Evolutionary conservation across 1,140 invertebrate genomes (phyloP).

Genomic region (Hormaphis cornu): DNA sequence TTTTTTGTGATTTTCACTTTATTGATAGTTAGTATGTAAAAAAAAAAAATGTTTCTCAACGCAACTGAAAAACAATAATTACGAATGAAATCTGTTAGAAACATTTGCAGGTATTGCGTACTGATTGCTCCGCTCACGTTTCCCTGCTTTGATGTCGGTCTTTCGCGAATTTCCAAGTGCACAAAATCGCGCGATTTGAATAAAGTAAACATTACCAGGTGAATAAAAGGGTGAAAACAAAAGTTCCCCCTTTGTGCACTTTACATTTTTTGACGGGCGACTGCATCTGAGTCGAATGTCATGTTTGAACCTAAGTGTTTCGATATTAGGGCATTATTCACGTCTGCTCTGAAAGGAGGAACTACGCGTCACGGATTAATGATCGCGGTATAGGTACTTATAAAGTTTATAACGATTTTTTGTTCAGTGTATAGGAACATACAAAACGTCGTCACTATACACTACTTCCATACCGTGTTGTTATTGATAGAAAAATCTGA

Average conservation of each 20-base stretch:
- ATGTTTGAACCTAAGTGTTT: neutral
- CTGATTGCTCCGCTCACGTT: neutral
- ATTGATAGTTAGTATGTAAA: neutral
- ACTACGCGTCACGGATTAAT: too few species aligned
- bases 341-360: too few species aligned
- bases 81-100: neutral
- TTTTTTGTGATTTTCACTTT: too few species aligned
- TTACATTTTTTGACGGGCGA: neutral
- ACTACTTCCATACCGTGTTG: too few species aligned
- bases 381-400: too few species aligned
- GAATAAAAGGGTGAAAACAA: neutral
- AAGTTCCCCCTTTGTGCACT: neutral
- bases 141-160: neutral
- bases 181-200: neutral
- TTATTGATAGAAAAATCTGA: too few species aligned
- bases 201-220: neutral
- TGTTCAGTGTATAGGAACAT: too few species aligned
- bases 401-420: too few species aligned
- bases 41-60: neutral
- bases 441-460: too few species aligned
- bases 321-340: neutral
- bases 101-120: neutral
- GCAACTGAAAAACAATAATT: too few species aligned
- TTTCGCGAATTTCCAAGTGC: neutral
- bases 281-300: neutral